Evolutionary conservation across 2,113 vertebrate species (phyloP), one percentile per base, ranked within the genome.

Genomic region (Myiozetetes cayanensis): DNA sequence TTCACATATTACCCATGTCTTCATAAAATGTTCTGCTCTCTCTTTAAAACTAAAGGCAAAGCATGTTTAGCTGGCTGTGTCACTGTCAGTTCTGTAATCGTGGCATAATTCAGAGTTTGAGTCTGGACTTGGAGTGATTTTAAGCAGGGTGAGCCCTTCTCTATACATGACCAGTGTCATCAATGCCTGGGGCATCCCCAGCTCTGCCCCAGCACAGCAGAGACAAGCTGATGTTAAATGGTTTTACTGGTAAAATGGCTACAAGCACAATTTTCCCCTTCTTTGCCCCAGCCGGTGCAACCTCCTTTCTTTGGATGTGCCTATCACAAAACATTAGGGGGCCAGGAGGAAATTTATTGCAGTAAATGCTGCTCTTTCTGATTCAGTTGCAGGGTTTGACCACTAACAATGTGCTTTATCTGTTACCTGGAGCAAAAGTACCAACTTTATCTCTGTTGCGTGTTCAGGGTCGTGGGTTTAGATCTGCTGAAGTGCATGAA

Each of bases 381-480:
- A 35, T 8, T 74, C 72, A 39, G 9, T 23, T 22, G 25, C 27
- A 74, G 76, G 55, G 16, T 77, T 7, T 62, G n/a, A 18, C 49
- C 30, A 24, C 33, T 56, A 41, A 33, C 37, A 4, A 3, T 24
- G 23, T 47, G 44, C 46, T 87, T 79, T 67, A 59, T 61, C 37
- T 28, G 11, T 25, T 39, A 68, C 9, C 74, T 44, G 47, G 53
- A 92, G 52, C 15, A 43, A 44, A 65, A 58, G 20, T 31, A 27
- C 30, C 55, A 33, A 4, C 2, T 49, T 74, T 9, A 33, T 61
- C 37, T 8, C n/a, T 18, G 0, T 2, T 21, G 25, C 22, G 0
- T 4, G 7, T 25, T 46, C 2, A 1, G 47, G 91, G 49, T 22
- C 3, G 7, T 5, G 14, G 22, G 16, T 62, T 77, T 9, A 31